Conservation (phyloP, 2,113 vertebrate genomes). For the Oreochromis spilurus region DNA sequence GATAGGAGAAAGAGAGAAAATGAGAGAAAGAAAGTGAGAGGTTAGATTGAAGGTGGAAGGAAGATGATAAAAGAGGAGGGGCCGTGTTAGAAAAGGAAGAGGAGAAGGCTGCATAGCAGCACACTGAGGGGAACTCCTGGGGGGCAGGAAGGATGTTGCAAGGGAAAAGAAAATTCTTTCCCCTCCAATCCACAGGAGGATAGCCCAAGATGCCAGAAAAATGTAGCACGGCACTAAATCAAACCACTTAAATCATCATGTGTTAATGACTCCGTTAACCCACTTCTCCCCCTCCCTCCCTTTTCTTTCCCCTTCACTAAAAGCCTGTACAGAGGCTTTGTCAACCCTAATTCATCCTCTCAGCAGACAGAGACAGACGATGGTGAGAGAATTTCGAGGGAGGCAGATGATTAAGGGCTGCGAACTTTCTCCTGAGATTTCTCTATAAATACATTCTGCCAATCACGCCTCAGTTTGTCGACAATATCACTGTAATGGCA, state of each 20-base stretch:
- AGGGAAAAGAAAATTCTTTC: slow-evolving; percentile 51
- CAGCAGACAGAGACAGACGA: slow-evolving; percentile 24
- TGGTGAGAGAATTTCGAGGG: background rate
- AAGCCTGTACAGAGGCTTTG: slow-evolving; percentile 47
- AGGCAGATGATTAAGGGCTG: background rate
- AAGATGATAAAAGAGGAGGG: background rate
- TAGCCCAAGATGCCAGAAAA: slow-evolving; percentile 50
- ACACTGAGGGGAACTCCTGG: slow-evolving; percentile 31
- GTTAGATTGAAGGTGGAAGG: background rate
- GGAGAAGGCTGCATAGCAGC: background rate
- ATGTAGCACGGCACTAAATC: slow-evolving; percentile 52
- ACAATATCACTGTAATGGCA: background rate
- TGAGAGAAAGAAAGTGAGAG: slow-evolving; percentile 30
- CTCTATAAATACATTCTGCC: slow-evolving; percentile 36
- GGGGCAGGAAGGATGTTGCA: slow-evolving; percentile 48
- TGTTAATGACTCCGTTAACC: slow-evolving; percentile 65
- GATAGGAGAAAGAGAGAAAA: slow-evolving; percentile 26
- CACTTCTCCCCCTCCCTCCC: background rate
- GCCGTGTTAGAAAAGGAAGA: background rate
- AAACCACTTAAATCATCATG: slow-evolving; percentile 61
- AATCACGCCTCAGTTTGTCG: background rate
- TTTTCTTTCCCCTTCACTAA: slow-evolving; percentile 37
- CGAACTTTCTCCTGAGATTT: slow-evolving; percentile 13
- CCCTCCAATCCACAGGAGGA: slow-evolving; percentile 44
- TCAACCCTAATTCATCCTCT: slow-evolving; percentile 63